Percentiles rank a stretch among this genome's conserved stretches.
Evolutionary conservation across 2,797 vertebrate genomes (phyloP).

Genomic region (Lepus oiostolus): DNA sequence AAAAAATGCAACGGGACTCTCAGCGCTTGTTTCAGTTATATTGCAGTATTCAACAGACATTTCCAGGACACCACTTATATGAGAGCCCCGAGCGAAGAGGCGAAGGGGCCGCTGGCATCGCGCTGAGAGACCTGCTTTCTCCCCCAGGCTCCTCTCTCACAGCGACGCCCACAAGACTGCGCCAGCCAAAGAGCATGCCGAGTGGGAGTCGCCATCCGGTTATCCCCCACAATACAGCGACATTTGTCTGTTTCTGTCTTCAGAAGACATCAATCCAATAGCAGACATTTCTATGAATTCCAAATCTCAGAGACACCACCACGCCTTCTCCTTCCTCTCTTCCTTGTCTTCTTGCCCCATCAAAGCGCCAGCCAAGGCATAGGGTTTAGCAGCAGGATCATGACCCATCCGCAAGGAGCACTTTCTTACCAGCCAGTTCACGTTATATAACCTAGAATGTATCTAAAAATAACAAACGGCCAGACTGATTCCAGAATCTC

Average conservation of each 20-base stretch:
- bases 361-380: neutral
- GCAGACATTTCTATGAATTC: neutral
- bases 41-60: neutral
- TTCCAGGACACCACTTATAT: neutral
- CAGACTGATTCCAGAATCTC: neutral
- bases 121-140: neutral
- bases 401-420: neutral
- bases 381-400: neutral
- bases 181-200: neutral
- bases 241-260: neutral
- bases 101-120: neutral
- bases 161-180: neutral
- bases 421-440: neutral
- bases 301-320: too few relatives aligned
- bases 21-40: neutral
- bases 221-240: neutral
- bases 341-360: too few relatives aligned
- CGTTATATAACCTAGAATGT: neutral
- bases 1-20: neutral
- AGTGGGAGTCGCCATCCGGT: neutral
- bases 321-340: accelerated
- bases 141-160: neutral
- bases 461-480: neutral
- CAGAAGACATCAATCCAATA: neutral
- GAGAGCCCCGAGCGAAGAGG: neutral